These are phyloP conservation scores for Martes martes DNA, from an alignment of 2,113 vertebrate genomes.

Conservation along the genomic window DNA sequence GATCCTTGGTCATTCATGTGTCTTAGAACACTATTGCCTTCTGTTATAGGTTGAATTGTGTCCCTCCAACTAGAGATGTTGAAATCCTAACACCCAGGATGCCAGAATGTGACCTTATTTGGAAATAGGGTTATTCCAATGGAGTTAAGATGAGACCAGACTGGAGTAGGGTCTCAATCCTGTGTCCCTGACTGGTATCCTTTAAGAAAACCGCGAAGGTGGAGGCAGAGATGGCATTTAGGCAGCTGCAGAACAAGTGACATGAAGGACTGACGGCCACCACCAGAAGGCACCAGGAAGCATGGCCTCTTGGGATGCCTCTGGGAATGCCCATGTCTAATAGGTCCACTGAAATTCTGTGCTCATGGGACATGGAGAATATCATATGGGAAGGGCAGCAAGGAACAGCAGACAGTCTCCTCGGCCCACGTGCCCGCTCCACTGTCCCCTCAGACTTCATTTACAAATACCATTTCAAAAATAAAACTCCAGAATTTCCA, in stretches of 20 bases:
- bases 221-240: not conserved
- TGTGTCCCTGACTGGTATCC: not conserved
- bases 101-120: not conserved
- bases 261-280: not conserved
- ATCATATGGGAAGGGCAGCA: not conserved
- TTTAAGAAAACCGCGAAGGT: not conserved
- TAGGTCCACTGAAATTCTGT: not conserved
- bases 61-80: not conserved
- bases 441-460: not conserved
- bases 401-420: not conserved
- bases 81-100: not conserved
- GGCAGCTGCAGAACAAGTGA: not conserved
- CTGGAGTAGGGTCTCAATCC: not conserved
- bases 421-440: not conserved
- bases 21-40: not conserved
- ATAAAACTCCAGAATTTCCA: not conserved
- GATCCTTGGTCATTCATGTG: not conserved
- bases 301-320: not conserved
- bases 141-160: not conserved
- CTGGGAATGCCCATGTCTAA: rapidly evolving
- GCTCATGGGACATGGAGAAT: not conserved
- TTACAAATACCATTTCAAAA: not conserved
- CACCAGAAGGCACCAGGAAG: not conserved
- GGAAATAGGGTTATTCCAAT: not conserved
- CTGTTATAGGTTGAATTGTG: not conserved